phyloP scores from a whole-genome alignment of 1,140 invertebrate species.

The Anoplolepis gracilipes region DNA sequence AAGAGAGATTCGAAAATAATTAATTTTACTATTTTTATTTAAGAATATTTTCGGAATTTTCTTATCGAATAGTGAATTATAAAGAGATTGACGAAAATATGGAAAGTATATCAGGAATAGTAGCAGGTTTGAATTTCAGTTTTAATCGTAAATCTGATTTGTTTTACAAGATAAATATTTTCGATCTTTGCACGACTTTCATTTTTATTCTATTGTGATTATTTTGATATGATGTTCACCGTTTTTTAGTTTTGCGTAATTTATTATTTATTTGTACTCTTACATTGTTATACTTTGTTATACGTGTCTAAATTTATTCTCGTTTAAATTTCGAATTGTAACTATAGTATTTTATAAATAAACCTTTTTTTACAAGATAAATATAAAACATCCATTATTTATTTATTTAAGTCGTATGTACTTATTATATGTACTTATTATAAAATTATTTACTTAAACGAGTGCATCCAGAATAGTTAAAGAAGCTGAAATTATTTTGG shows the following conservation, averaged over 20 bases:
- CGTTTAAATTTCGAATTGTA: slow-evolving; percentile 13
- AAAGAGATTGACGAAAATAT: slow-evolving; percentile 6
- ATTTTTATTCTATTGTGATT: slow-evolving; percentile 34
- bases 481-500: not conserved
- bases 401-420: slow-evolving; percentile 36
- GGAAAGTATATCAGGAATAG: not conserved
- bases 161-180: slow-evolving; percentile 39
- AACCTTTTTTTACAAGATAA: not conserved
- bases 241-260: slow-evolving; percentile 35
- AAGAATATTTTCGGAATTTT: not conserved
- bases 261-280: slow-evolving; percentile 28
- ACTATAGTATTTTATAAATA: not conserved
- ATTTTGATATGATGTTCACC: slow-evolving; percentile 18
- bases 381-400: slow-evolving; percentile 5
- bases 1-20: not conserved
- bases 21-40: not conserved
- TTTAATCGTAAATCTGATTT: slow-evolving; percentile 40
- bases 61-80: not conserved
- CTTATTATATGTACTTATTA: slow-evolving; percentile 7
- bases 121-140: slow-evolving; percentile 16
- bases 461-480: not conserved
- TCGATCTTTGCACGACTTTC: slow-evolving; percentile 9
- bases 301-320: not conserved
- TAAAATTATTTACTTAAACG: not conserved
- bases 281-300: not conserved